Base-by-base conservation (phyloP, 1,140 invertebrate genomes). In the Nomia melanderi region DNA sequence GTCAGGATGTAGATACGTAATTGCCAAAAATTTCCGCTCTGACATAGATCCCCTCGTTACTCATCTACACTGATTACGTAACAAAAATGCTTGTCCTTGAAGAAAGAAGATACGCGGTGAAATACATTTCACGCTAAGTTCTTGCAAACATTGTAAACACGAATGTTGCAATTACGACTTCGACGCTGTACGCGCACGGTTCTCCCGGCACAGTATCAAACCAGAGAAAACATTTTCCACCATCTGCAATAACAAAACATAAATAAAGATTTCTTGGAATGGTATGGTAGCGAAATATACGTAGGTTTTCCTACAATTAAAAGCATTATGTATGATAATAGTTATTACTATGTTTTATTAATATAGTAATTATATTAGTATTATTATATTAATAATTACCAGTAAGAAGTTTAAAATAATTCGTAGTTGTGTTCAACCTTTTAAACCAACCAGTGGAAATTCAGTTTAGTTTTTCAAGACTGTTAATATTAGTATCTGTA, bases 21-120 rank as follows among this genome's bases (percentile, higher is more conserved):
- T 63, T 81, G 79, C 79, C 77, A 81, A 69, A 81, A 63, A 79
- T 72, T 63, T 11, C 31, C 11, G 2, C 41, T 14, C 31, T 14
- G 69, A 63, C 53, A 36, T 33, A 14, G 27, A 36, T 44, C 27
- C 17, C 47, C 29, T 17, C 23, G 33, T 62, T 66, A 65, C 36
- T 47, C 67, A 50, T 62, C 53, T 25, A 11, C 36, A 66, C 14
- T 23, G 11, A 27, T 59, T 36, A 12, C 23, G 44, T 17, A 53
- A 60, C 31, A 25, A 20, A 0, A 27, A 41, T 53, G 17, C 27
- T 12, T 1, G 23, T n/a, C 14, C 66, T 7, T 11, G 7, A 50
- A 31, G 17, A 7, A 27, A 44, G n/a, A 7, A 60, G 17, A 25
- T 41, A 27, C 25, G 29, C 2, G 12, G 5, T 20, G 8, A 41